Base-by-base conservation (phyloP, 1,140 invertebrate species). In the Macrobrachium nipponense region DNA sequence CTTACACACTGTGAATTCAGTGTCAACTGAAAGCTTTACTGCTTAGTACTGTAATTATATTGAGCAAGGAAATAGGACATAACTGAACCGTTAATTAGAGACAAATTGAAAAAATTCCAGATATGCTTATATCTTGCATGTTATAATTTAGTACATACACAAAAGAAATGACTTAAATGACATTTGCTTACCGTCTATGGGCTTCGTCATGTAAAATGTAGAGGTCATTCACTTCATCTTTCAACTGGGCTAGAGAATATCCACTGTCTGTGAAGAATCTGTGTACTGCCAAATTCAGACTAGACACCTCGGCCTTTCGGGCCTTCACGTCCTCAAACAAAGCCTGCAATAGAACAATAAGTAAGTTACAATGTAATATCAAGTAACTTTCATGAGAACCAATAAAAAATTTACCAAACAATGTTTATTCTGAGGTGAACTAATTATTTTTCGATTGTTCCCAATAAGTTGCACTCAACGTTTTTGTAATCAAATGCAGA, bases 131-230 rank as follows among this genome's bases (percentile, higher is more conserved):
- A 36, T 36, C 27, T 36, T 36, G 4, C 1, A 4, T 36, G 27
- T 36, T 36, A 36, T 36, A 36, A 36, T 36, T 36, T 36, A 36
- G 27, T 36, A 36, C 1, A 36, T 36, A 36, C 27, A 36, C 27
- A 36, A 36, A 36, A 36, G 44, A 58, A 51, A 27, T 23, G 5
- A n/a, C 23, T 27, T 8, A 5, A 23, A 68, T 11, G 36, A 15
- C 27, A 18, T 72, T 72, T 92, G 92, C 93, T 93, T 90, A 96
- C 95, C 94, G 94, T 91, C 95, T 93, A 91, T 94, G 93, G 0
- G 94, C 93, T 86, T 95, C 95, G 86, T 96, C 95, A 94, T 95
- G 97, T 36, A 95, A 93, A 44, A 94, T 92, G 87, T 96, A 95
- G 87, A 96, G 92, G 73, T 95, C 94, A 75, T 94, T 93, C 64